Evolutionary conservation across 2,797 vertebrate genomes (phyloP).

Genomic region (Sebastes flavidus): DNA sequence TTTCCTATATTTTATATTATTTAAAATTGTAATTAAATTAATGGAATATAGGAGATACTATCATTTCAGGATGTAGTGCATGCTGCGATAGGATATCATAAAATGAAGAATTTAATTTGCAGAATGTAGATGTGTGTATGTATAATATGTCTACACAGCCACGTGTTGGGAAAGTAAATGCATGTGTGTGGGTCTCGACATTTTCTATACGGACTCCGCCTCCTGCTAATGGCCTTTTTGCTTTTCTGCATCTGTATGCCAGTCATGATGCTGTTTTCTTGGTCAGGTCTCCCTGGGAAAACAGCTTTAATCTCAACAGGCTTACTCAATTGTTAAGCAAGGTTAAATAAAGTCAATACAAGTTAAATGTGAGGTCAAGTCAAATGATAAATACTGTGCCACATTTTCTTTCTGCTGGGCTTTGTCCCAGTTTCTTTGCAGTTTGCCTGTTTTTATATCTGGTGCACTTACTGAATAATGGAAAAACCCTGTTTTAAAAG

Average conservation of each 20-base stretch:
- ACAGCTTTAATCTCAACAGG: slow-evolving; percentile 45
- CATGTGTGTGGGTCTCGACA: not conserved
- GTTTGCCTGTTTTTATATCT: not conserved
- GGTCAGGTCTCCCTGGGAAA: slow-evolving; percentile 37
- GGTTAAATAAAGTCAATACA: slow-evolving; percentile 57
- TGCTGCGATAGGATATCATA: not conserved
- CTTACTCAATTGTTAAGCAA: slow-evolving; percentile 36
- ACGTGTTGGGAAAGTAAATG: not conserved
- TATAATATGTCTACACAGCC: not conserved
- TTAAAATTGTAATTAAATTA: not conserved
- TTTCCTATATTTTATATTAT: not conserved
- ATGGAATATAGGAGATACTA: not conserved
- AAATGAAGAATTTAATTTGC: not conserved
- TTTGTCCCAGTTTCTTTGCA: slow-evolving; percentile 4
- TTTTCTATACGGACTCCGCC: not conserved
- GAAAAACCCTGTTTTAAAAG: not conserved
- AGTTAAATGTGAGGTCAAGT: slow-evolving; percentile 51
- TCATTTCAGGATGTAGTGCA: not conserved
- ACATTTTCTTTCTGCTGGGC: not conserved
- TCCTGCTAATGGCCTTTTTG: slow-evolving; percentile 13
- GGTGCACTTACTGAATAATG: not conserved
- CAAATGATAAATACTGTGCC: slow-evolving; percentile 31
- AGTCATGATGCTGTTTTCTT: not conserved
- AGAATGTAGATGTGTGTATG: not conserved
- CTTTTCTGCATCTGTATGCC: slow-evolving; percentile 36